A percentile compares a stretch with the other conserved stretches of the same genome.
These are phyloP conservation scores for Axis porcinus DNA, from an alignment of 2,113 vertebrate species.

Conservation along the genomic window DNA sequence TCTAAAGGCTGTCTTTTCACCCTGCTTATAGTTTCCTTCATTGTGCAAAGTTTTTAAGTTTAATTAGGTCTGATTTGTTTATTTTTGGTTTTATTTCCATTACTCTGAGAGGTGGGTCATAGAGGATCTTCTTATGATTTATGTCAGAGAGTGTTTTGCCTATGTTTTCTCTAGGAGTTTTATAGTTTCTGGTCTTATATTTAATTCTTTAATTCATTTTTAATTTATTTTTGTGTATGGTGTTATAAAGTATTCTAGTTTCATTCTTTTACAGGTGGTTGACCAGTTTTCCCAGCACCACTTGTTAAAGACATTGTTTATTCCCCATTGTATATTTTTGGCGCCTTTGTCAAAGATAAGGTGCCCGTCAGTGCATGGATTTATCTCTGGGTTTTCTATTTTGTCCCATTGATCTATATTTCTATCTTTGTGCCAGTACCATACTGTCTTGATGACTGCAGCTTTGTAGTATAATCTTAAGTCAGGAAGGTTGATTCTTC, in stretches of 20 bases:
- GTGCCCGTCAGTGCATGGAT: fast-evolving
- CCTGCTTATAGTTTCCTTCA: background rate
- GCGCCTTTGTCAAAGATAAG: background rate
- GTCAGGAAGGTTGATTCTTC: background rate
- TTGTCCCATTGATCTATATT: background rate
- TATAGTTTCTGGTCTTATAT: background rate
- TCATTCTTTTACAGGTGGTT: background rate
- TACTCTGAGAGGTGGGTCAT: background rate
- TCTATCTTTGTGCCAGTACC: background rate
- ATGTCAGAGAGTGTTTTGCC: background rate
- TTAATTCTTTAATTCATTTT: background rate
- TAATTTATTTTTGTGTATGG: background rate
- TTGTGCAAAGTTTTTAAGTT: background rate
- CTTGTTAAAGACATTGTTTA: background rate
- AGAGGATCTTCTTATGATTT: background rate
- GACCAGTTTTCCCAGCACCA: background rate
- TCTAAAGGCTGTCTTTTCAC: background rate
- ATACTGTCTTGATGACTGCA: background rate
- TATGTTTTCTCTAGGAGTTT: background rate
- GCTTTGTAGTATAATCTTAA: background rate
- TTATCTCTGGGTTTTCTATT: background rate
- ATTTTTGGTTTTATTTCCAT: background rate
- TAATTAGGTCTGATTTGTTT: background rate
- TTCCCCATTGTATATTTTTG: background rate
- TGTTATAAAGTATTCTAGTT: background rate